phyloP scores from a whole-genome alignment of 2,797 vertebrate genomes.

The Adelosebastes latens region DNA sequence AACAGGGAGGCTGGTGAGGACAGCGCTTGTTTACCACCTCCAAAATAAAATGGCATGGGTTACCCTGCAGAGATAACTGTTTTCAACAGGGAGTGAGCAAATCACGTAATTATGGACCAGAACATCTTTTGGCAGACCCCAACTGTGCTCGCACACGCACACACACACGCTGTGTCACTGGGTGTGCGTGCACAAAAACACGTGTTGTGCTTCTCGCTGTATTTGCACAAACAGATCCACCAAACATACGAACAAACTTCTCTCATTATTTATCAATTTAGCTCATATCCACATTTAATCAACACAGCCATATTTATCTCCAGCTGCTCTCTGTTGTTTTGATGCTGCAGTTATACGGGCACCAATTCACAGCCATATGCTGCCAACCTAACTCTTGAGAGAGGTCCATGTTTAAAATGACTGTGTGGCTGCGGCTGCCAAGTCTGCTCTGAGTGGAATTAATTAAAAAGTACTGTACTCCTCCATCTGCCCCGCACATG shows the following conservation, averaged over 20 bases:
- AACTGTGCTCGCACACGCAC: neutral
- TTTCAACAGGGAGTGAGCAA: constrained; percentile 16
- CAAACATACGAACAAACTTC: constrained; percentile 23
- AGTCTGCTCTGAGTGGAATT: constrained; percentile 57
- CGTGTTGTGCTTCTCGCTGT: neutral
- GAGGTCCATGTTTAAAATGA: constrained; percentile 66
- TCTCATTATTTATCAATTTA: constrained; percentile 62
- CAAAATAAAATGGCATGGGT: constrained; percentile 18
- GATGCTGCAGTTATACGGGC: constrained; percentile 38
- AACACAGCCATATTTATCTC: constrained; percentile 48
- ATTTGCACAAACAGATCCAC: constrained; percentile 24
- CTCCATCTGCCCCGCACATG: constrained; percentile 60
- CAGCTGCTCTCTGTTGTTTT: constrained; percentile 63
- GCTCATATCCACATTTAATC: constrained; percentile 47
- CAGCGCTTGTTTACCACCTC: constrained; percentile 29
- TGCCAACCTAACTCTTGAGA: constrained; percentile 60
- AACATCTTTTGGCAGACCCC: constrained; percentile 5
- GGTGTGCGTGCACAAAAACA: neutral
- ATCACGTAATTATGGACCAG: constrained; percentile 18
- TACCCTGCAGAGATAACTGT: constrained; percentile 25
- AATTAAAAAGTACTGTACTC: constrained; percentile 63
- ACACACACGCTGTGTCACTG: neutral
- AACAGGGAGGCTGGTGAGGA: neutral
- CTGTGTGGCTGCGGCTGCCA: constrained; percentile 51
- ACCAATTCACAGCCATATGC: constrained; percentile 63